A percentile compares a stretch with the other conserved stretches of the same genome.
These are phyloP conservation scores for Panzeria rudis DNA, from an alignment of 2,888 invertebrate species.

Conservation along the genomic window DNA sequence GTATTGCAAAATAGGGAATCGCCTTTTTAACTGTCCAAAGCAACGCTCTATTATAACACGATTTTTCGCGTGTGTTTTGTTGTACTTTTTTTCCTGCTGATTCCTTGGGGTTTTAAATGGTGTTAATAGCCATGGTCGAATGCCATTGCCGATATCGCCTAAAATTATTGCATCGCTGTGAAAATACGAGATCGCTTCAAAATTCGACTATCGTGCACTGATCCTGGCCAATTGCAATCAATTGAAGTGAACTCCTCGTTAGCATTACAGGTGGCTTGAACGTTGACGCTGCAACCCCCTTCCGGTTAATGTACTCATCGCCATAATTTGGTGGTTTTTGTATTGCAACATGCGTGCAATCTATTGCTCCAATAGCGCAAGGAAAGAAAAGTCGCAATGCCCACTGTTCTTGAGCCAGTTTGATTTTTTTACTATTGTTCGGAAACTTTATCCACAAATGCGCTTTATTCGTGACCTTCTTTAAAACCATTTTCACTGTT, in stretches of 20 bases:
- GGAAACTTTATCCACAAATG: neutral
- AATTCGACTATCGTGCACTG: no score
- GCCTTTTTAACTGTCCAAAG: slow-evolving; percentile 24
- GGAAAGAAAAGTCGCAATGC: no score
- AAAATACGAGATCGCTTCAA: no score
- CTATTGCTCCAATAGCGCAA: no score
- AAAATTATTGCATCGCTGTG: no score
- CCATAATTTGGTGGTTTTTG: slow-evolving; percentile 45
- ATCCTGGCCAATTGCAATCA: no score
- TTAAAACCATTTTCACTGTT: no score
- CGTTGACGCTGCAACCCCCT: slow-evolving; percentile 9
- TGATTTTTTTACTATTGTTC: no score
- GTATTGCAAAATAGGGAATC: no score
- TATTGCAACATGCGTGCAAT: slow-evolving; percentile 38
- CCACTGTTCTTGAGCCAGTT: no score
- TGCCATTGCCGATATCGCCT: slow-evolving; percentile 33
- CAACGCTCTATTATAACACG: no score
- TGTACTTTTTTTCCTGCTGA: neutral
- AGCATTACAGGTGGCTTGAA: slow-evolving; percentile 27
- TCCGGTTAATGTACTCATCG: slow-evolving; percentile 48
- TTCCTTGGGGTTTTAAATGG: slow-evolving; percentile 33
- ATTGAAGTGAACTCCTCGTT: slow-evolving; percentile 1
- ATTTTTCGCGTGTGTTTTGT: slow-evolving; percentile 25
- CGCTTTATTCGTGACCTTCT: no score
- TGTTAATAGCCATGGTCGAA: slow-evolving; percentile 23